A percentile compares a stretch with the other conserved stretches of the same genome.
These are phyloP conservation scores for Tauraco hartlaubi DNA, from an alignment of 2,797 vertebrate genomes.

Conservation along the genomic window DNA sequence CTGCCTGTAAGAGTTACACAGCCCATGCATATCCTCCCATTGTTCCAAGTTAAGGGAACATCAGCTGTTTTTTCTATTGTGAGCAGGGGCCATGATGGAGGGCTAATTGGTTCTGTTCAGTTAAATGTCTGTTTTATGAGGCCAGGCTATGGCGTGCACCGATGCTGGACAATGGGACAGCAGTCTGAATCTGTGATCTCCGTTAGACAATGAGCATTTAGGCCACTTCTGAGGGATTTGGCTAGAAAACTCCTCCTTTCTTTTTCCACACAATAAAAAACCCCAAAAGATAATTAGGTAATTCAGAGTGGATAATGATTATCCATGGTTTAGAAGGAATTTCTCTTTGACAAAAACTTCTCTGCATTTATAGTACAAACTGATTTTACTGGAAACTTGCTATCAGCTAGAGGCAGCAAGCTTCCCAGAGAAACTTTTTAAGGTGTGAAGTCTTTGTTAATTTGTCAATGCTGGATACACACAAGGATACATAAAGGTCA, in stretches of 20 bases:
- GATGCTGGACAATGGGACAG: conserved; percentile 29
- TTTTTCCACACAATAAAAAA: not conserved
- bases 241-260: not conserved
- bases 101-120: conserved; percentile 63
- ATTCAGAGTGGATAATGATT: not conserved
- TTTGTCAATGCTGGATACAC: not conserved
- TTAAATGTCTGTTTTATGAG: conserved; percentile 57
- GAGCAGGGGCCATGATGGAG: conserved; percentile 40
- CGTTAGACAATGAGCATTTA: not conserved
- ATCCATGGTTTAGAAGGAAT: not conserved
- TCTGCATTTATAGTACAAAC: not conserved
- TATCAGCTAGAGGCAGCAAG: not conserved
- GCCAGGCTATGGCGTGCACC: not conserved
- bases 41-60: conserved; percentile 66
- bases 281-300: not conserved
- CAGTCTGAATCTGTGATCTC: not conserved
- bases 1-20: conserved; percentile 12
- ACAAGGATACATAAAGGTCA: not conserved
- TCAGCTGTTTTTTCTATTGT: conserved; percentile 68
- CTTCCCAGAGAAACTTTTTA: not conserved
- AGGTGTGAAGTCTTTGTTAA: not conserved
- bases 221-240: conserved; percentile 33
- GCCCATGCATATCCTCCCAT: conserved; percentile 40
- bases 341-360: not conserved
- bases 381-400: not conserved